Conservation (phyloP, 1,140 invertebrate species). For the Triops cancriformis region DNA sequence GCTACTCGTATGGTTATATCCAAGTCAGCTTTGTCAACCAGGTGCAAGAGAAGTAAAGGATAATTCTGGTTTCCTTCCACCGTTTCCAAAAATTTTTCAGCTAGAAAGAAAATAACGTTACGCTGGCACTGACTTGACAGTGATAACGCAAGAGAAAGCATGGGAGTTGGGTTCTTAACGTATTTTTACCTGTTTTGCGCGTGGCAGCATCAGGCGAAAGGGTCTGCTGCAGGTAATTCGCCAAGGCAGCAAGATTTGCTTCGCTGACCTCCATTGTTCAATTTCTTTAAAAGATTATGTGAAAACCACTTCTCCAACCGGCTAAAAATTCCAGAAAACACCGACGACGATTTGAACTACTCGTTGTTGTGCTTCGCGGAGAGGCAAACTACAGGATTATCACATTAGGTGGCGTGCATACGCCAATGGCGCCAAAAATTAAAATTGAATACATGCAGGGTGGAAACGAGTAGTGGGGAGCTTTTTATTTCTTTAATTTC, state of each 20-base stretch:
- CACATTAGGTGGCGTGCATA: not conserved
- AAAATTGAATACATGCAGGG: not conserved
- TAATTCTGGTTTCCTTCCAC: slow-evolving; percentile 88
- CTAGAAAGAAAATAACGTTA: slow-evolving; percentile 45
- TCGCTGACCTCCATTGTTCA: slow-evolving; percentile 68
- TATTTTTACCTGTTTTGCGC: slow-evolving; percentile 63
- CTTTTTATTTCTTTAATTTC: too few species aligned
- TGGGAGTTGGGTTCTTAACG: slow-evolving; percentile 32
- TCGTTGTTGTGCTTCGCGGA: not conserved
- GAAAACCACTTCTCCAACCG: not conserved
- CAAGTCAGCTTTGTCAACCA: slow-evolving; percentile 68
- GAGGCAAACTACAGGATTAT: not conserved
- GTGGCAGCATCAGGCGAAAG: slow-evolving; percentile 72
- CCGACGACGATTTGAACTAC: not conserved
- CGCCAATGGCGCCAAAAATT: not conserved
- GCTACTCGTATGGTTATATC: slow-evolving; percentile 74
- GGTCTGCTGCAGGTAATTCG: slow-evolving; percentile 76
- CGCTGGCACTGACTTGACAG: not conserved
- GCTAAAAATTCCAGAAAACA: not conserved
- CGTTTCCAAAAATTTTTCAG: slow-evolving; percentile 85
- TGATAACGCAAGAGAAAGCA: slow-evolving; percentile 3
- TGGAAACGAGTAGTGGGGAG: too few species aligned
- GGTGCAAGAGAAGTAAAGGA: slow-evolving; percentile 69
- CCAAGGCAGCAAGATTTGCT: slow-evolving; percentile 66
- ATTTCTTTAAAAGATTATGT: not conserved